These are phyloP conservation scores for Craterocephalus amniculus DNA, from an alignment of 2,797 vertebrate species.

Conservation along the genomic window DNA sequence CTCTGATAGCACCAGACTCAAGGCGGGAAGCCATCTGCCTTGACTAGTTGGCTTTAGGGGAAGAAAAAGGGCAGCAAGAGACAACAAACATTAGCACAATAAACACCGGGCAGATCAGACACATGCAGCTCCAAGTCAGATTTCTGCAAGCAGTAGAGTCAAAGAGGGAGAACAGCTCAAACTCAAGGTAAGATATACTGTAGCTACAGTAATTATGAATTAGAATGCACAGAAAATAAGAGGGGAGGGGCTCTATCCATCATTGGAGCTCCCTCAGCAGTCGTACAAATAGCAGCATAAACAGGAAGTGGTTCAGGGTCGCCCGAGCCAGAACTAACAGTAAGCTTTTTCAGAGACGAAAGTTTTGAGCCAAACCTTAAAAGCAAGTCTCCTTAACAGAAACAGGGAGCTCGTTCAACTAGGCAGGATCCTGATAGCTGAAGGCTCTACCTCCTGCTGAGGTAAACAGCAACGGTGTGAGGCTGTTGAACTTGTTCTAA, in stretches of 20 bases:
- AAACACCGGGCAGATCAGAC: background rate
- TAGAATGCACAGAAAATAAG: background rate
- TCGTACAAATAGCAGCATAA: background rate
- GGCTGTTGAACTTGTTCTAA: background rate
- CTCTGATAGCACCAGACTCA: background rate
- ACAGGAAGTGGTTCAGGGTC: background rate
- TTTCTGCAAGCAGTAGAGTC: background rate
- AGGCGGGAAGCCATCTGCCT: slow-evolving; percentile 2
- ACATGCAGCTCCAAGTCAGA: background rate
- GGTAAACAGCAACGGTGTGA: background rate
- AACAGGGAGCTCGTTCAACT: background rate
- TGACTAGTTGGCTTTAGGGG: background rate
- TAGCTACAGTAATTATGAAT: background rate
- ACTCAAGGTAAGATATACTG: background rate
- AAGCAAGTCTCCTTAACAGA: background rate
- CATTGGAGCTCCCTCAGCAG: background rate
- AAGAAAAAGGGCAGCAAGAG: too few relatives aligned
- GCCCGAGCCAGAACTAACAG: background rate
- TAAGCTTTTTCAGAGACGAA: background rate
- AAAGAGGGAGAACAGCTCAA: background rate
- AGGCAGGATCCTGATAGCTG: background rate
- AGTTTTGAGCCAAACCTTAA: background rate
- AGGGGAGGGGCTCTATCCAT: background rate
- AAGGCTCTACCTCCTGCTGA: background rate
- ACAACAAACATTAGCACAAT: background rate